Conservation (phyloP, 1,140 invertebrate genomes). For the Cydia fagiglandana region DNA sequence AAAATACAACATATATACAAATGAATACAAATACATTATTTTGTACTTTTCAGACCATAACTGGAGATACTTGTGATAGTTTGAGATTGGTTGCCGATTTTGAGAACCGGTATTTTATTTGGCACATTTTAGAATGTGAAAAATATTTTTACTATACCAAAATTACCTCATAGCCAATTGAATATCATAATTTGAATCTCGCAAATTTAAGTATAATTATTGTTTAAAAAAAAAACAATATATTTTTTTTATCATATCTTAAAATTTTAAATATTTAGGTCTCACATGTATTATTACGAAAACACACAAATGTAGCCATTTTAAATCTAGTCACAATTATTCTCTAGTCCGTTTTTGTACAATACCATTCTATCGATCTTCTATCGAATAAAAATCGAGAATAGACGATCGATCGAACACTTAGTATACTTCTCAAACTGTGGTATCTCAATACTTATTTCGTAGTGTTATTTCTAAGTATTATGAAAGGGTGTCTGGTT, state of each 20-base stretch:
- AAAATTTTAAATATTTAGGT: background rate
- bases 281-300: background rate
- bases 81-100: background rate
- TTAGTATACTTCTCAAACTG: background rate
- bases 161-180: background rate
- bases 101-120: background rate
- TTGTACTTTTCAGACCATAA: background rate
- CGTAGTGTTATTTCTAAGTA: background rate
- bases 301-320: background rate
- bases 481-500: constrained; percentile 4
- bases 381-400: background rate
- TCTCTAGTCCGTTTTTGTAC: background rate
- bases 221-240: background rate
- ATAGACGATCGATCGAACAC: background rate
- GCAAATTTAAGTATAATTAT: background rate
- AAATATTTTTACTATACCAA: background rate
- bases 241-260: background rate
- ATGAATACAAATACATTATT: too few species aligned
- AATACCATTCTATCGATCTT: background rate
- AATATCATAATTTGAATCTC: constrained; percentile 6
- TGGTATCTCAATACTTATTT: background rate
- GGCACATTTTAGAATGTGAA: too few species aligned
- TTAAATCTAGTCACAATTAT: background rate
- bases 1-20: too few species aligned
- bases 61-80: background rate